Conservation (phyloP, 2,797 vertebrate species). For the Acipenser oxyrinchus region DNA sequence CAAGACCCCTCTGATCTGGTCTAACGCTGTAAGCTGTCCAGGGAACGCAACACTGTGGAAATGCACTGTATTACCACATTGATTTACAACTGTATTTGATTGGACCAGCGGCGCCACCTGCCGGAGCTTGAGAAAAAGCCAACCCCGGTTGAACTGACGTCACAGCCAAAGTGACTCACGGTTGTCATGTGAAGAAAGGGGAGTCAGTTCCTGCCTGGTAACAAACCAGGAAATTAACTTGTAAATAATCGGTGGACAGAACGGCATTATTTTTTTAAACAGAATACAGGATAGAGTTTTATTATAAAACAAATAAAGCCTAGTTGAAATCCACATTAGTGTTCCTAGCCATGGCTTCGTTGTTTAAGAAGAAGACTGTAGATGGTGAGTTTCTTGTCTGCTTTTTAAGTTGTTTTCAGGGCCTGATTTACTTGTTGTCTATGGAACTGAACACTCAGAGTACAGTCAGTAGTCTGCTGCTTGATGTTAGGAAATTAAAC, state of each 20-base stretch:
- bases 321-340: not conserved
- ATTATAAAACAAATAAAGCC: not conserved
- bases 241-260: conserved; percentile 10
- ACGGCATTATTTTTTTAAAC: not conserved
- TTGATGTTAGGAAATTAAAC: too few species aligned
- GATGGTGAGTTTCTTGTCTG: conserved; percentile 75
- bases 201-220: conserved; percentile 33
- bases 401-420: not conserved
- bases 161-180: conserved; percentile 27
- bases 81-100: not conserved
- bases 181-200: conserved; percentile 35
- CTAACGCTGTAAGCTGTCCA: too few species aligned
- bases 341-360: conserved; percentile 67
- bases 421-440: conserved; percentile 31
- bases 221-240: conserved; percentile 45
- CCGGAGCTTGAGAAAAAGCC: conserved; percentile 14
- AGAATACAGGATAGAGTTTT: conserved; percentile 14
- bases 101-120: not conserved
- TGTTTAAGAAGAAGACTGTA: conserved; percentile 95
- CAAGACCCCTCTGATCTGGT: too few species aligned
- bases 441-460: not conserved
- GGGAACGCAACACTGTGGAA: too few species aligned
- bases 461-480: too few species aligned
- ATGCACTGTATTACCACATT: too few species aligned
- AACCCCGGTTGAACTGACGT: conserved; percentile 46